Evolutionary conservation across 1,140 invertebrate genomes (phyloP).

Genomic region (Eriocheir sinensis): DNA sequence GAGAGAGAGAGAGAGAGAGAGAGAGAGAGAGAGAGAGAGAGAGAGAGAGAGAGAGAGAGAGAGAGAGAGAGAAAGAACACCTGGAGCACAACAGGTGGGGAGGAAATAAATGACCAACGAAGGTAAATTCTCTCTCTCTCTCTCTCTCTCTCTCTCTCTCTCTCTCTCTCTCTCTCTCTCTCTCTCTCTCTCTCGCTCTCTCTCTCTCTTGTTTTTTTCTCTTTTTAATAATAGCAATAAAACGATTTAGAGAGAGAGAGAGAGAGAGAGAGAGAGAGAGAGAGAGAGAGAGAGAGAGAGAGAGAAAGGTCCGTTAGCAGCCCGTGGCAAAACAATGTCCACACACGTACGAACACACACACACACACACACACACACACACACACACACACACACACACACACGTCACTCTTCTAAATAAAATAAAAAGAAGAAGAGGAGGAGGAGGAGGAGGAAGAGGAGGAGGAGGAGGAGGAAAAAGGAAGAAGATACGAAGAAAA

Average conservation of each 20-base stretch:
- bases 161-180: background rate
- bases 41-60: too few species aligned
- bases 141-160: background rate
- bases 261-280: constrained; percentile 37
- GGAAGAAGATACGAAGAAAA: background rate
- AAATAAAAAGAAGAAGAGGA: too few species aligned
- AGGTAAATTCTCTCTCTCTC: background rate
- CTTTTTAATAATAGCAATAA: background rate
- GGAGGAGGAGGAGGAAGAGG: background rate
- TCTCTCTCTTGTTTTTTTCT: too few species aligned
- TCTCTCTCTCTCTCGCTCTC: too few species aligned
- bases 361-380: background rate
- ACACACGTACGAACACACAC: background rate
- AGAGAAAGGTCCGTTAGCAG: background rate
- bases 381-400: background rate
- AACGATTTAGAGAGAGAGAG: background rate
- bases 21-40: too few species aligned
- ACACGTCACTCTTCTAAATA: too few species aligned
- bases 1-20: too few species aligned
- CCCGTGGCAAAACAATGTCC: background rate
- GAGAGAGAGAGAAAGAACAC: too few species aligned
- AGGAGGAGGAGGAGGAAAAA: background rate
- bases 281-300: background rate
- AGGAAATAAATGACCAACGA: too few species aligned
- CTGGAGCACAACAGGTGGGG: too few species aligned